Evolutionary conservation across 1,140 invertebrate species (phyloP).

Genomic region (Chlorops oryzae): DNA sequence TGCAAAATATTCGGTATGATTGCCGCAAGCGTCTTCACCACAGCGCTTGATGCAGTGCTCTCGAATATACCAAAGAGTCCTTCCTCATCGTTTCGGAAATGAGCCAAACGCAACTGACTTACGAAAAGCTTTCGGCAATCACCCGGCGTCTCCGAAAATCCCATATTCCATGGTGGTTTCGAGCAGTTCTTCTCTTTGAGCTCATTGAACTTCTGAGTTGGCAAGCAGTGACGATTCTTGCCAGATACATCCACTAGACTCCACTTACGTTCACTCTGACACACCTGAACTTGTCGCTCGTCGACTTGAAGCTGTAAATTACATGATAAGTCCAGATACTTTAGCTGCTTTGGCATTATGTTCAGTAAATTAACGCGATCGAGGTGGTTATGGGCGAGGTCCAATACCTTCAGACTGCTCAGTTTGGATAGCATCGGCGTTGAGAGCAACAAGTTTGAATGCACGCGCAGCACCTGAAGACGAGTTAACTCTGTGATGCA

Average conservation of each 20-base stretch:
- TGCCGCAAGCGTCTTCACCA: conserved; percentile 62
- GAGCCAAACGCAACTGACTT: conserved; percentile 67
- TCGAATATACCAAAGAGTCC: conserved; percentile 78
- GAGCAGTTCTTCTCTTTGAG: conserved; percentile 45
- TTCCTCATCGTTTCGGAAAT: conserved; percentile 70
- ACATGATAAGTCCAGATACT: conserved; percentile 78
- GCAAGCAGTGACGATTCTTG: conserved; percentile 61
- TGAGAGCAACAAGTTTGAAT: conserved; percentile 70
- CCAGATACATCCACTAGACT: conserved; percentile 77
- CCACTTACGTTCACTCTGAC: conserved; percentile 68
- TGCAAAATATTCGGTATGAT: conserved; percentile 67
- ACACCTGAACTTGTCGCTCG: conserved; percentile 70
- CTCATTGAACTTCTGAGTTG: conserved; percentile 54
- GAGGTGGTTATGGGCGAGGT: conserved; percentile 78
- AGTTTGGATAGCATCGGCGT: conserved; percentile 71
- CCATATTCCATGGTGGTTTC: conserved; percentile 66
- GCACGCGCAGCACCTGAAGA: conserved; percentile 68
- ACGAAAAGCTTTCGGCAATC: conserved; percentile 64
- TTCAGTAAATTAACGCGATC: conserved; percentile 68
- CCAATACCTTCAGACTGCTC: conserved; percentile 68
- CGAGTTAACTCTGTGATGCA: conserved; percentile 66
- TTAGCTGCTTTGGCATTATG: conserved; percentile 71
- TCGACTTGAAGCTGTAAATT: conserved; percentile 75
- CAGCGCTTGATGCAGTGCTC: conserved; percentile 58
- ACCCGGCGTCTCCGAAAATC: conserved; percentile 78